Evolutionary conservation across 1,140 invertebrate genomes (phyloP), one percentile per base, ranked within the genome.

Genomic region (Lepidostoma basale): DNA sequence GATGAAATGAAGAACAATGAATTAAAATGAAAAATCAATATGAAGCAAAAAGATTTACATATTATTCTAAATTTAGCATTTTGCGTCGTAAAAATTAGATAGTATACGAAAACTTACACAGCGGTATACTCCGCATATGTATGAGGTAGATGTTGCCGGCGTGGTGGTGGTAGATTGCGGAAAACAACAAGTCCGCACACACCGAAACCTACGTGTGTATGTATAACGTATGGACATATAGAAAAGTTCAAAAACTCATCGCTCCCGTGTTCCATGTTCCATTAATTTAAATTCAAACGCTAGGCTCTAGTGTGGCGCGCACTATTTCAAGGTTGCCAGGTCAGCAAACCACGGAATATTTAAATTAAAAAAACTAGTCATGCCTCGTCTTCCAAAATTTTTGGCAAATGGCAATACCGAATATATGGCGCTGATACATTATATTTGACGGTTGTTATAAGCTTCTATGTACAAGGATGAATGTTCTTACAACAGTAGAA

Each of bases 281-380:
- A 56, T 56, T 56, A 56, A 56, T 56, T 56, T 56, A 42, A 36
- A 52, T 64, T 64, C 62, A 64, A 64, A 64, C 20, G 36, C 39
- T 59, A n/a, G 56, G 36, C 56, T 23, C 36, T 60, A 14, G 36
- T 16, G 39, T 39, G 45, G 40, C 62, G 18, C 20, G 56, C 56
- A 68, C 70, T 65, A 66, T 72, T 72, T 72, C 70, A 72, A 72
- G 70, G 70, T 72, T 72, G 70, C 62, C 70, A 67, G 70, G 67
- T 72, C 70, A 72, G 70, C 70, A 72, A 72, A 72, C 70, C 70
- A 63, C 58, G 62, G 56, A 67, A 49, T 68, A 72, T 72, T 72
- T 45, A 64, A 72, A 72, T 68, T 44, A 60, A 63, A 67, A 62
- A 47, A 71, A 66, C 62, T 36, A 65, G 62, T 47, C 30, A 58